Evolutionary conservation across 1,140 invertebrate species (phyloP), one percentile per base, ranked within the genome.

Genomic region (Brachionus rotundiformis): DNA sequence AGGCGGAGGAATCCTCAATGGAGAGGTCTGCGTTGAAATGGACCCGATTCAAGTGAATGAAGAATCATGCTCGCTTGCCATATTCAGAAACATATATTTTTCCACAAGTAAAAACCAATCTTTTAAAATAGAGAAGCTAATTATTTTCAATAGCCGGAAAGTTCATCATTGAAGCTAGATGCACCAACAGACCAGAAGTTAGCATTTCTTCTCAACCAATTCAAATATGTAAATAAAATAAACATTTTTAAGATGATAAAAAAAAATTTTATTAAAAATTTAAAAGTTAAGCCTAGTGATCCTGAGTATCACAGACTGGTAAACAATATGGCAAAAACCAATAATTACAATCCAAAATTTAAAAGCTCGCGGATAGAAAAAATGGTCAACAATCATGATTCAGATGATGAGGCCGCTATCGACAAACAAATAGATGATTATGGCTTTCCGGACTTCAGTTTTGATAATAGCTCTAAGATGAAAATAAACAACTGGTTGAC

Each of bases 401-500:
- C 47, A 19, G 76, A 79, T n/a, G 76, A 79, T 29, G 76, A 79
- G 23, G 29, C 19, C 0, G 25, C 3, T 1, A 73, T 73, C 13
- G 68, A 73, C 1, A 39, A 73, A 5, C 68, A 73, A 73, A 25
- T 44, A 10, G 33, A 71, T 73, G 68, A 73, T 13, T 73, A 73
- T 31, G 68, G 36, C 8, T 73, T 73, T 73, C 68, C 76, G 29
- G 47, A 79, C 29, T 79, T 54, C 41, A 59, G 27, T 11, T 59
- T 63, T 19, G 47, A 59, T 10, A 79, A 54, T 39, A 39, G 16
- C 16, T 79, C 76, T 13, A 79, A 79, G 31, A 54, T 79, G 31
- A 79, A 79, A 79, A 79, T 79, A 59, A 79, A 79, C 11, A 59
- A 79, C 19, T 79, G 76, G 76, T 13, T 79, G 2, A 27, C 47